A percentile compares a stretch with the other conserved stretches of the same genome.
Conservation (phyloP, 2,888 invertebrate species). For the Melanargia galathea region DNA sequence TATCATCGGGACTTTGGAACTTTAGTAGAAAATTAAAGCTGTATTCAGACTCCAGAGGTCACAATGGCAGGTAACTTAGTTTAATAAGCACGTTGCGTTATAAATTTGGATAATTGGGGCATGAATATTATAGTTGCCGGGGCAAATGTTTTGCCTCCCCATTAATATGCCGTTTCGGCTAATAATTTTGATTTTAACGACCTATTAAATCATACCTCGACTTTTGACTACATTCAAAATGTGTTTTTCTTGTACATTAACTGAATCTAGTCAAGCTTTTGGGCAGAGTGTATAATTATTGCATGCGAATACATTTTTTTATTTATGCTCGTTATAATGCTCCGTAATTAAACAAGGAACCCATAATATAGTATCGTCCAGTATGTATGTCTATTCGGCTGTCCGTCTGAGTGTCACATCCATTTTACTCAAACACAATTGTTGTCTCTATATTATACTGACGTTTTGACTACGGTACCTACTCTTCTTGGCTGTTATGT, state of each 20-base stretch:
- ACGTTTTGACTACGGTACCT: too few species aligned
- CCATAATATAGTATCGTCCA: too few species aligned
- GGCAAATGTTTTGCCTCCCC: slow-evolving; percentile 44
- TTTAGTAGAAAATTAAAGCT: slow-evolving; percentile 25
- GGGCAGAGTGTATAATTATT: too few species aligned
- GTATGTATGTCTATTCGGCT: too few species aligned
- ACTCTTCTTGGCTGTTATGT: too few species aligned
- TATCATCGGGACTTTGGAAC: slow-evolving; percentile 5
- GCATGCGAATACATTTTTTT: too few species aligned
- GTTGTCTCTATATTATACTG: too few species aligned
- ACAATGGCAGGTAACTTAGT: slow-evolving; percentile 37
- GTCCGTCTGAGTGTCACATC: too few species aligned
- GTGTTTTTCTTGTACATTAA: background rate
- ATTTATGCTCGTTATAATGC: too few species aligned
- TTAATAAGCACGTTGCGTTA: slow-evolving; percentile 47
- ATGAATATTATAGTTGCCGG: slow-evolving; percentile 53
- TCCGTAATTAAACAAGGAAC: too few species aligned
- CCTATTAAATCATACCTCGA: slow-evolving; percentile 43
- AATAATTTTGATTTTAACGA: slow-evolving; percentile 48
- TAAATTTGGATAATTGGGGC: slow-evolving; percentile 54
- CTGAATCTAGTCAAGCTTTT: too few species aligned
- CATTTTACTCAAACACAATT: too few species aligned
- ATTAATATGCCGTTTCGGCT: slow-evolving; percentile 47
- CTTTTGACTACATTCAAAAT: background rate
- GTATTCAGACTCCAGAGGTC: slow-evolving; percentile 20